A percentile compares a stretch with the other conserved stretches of the same genome.
These are phyloP conservation scores for Bos indicus DNA, from an alignment of 2,113 vertebrate genomes.

Conservation along the genomic window DNA sequence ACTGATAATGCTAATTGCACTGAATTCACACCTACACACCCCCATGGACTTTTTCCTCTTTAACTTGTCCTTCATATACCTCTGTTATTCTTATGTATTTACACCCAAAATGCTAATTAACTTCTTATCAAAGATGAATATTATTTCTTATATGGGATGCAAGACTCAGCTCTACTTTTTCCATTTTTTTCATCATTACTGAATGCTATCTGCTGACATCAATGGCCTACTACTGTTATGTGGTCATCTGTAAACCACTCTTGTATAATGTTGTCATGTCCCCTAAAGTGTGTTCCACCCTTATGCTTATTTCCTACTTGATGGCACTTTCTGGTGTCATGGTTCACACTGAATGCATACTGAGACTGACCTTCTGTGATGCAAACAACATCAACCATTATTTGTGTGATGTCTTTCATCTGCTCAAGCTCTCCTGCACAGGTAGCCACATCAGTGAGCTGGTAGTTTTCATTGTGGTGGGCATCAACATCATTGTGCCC, in stretches of 20 bases:
- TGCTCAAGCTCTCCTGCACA: not conserved
- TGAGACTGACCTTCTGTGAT: too few species aligned
- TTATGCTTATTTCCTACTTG: too few species aligned
- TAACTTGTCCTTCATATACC: not conserved
- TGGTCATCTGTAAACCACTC: too few species aligned
- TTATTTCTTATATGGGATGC: not conserved
- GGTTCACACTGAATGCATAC: too few species aligned
- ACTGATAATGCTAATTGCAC: not conserved
- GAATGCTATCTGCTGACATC: not conserved
- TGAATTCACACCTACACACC: constrained; percentile 34
- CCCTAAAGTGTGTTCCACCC: too few species aligned
- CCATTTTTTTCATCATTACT: not conserved
- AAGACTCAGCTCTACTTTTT: constrained; percentile 41
- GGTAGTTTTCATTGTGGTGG: not conserved
- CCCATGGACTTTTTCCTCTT: constrained; percentile 63
- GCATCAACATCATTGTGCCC: not conserved
- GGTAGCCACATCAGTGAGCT: not conserved
- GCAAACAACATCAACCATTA: too few species aligned
- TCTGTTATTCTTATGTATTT: not conserved
- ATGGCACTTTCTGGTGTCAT: too few species aligned
- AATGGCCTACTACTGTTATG: not conserved
- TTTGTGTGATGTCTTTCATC: too few species aligned
- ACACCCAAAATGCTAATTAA: constrained; percentile 34
- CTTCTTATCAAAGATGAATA: constrained; percentile 14
- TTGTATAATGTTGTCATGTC: too few species aligned